Evolutionary conservation across 2,797 vertebrate species (phyloP).

Genomic region (Clarias fuscus): DNA sequence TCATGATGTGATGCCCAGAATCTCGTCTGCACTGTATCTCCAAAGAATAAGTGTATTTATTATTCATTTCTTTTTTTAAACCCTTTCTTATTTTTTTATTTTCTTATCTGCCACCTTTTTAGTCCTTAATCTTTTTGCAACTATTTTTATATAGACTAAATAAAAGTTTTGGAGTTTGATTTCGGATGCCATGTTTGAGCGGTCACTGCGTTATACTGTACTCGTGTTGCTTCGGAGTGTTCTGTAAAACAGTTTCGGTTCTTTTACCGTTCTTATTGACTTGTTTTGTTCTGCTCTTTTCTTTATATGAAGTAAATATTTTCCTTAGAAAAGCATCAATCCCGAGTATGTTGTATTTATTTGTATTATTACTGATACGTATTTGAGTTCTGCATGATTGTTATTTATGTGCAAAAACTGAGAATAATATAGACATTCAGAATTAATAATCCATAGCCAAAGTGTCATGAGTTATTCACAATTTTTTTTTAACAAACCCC

Average conservation of each 20-base stretch:
- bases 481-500: not conserved
- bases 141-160: not conserved
- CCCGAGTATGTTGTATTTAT: not conserved
- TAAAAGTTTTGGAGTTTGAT: not conserved
- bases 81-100: not conserved
- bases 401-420: not conserved
- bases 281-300: constrained; percentile 36
- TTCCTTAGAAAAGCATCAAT: constrained; percentile 72
- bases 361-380: not conserved
- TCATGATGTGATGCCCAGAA: constrained; percentile 22
- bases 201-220: constrained; percentile 5
- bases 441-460: not conserved
- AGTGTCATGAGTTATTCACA: not conserved
- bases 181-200: not conserved
- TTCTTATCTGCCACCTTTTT: not conserved
- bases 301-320: constrained; percentile 75
- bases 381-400: not conserved
- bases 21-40: constrained; percentile 27
- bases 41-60: constrained; percentile 23
- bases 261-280: constrained; percentile 44
- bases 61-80: not conserved
- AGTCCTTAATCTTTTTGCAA: not conserved
- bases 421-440: not conserved
- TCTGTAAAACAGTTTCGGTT: not conserved
- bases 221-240: not conserved